A percentile compares a stretch with the other conserved stretches of the same genome.
Conservation (phyloP, 2,113 vertebrate genomes). For the Cygnus atratus region DNA sequence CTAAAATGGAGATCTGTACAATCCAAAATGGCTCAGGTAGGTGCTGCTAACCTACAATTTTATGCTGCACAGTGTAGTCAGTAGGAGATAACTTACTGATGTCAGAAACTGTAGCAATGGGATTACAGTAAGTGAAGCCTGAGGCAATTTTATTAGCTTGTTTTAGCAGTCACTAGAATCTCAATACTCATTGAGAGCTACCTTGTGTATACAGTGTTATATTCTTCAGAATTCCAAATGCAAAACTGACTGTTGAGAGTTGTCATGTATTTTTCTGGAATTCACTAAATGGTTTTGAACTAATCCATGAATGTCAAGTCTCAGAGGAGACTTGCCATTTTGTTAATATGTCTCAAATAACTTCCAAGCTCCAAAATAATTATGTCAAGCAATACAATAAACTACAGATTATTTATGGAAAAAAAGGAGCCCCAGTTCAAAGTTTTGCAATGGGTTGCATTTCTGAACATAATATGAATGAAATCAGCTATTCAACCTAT, state of each 20-base stretch:
- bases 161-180: background rate
- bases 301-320: background rate
- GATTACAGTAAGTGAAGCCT: background rate
- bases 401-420: background rate
- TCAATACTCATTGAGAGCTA: background rate
- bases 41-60: background rate
- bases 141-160: background rate
- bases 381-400: background rate
- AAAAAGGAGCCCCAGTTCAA: background rate
- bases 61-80: background rate
- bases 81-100: background rate
- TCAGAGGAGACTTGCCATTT: background rate
- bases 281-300: background rate
- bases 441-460: background rate
- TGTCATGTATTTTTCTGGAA: rapidly evolving
- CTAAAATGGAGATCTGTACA: background rate
- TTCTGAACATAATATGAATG: background rate
- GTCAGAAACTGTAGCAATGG: background rate
- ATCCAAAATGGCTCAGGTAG: background rate
- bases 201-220: no score
- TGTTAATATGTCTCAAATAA: background rate
- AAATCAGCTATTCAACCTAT: background rate
- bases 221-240: background rate
- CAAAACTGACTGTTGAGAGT: background rate
- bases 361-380: background rate